Conservation (phyloP, 2,113 vertebrate genomes). For the Bos taurus region DNA sequence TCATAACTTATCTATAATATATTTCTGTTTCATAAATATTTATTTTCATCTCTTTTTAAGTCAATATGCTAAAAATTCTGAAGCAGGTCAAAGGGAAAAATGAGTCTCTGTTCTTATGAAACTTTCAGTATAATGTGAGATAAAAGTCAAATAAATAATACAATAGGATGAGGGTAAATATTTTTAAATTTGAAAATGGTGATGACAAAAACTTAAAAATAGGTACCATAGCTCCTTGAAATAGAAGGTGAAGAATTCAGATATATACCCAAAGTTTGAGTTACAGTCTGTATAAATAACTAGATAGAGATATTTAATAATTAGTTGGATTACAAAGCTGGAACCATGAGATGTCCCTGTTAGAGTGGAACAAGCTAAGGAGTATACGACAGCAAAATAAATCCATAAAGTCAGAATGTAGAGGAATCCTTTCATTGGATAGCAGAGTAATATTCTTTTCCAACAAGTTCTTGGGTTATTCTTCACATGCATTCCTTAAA, state of each 20-base stretch:
- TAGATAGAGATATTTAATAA: not conserved
- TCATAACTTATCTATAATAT: constrained; percentile 10
- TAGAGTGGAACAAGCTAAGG: not conserved
- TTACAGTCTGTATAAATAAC: not conserved
- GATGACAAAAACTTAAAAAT: not conserved
- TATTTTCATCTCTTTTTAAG: not conserved
- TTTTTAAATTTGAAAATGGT: not conserved
- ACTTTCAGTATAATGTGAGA: not conserved
- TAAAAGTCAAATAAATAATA: constrained; percentile 20
- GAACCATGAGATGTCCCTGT: not conserved
- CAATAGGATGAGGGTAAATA: not conserved
- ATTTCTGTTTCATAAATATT: not conserved
- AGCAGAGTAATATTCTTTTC: not conserved
- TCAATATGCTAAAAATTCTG: constrained; percentile 17
- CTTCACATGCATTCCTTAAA: not conserved
- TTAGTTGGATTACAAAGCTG: not conserved
- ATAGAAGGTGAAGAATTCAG: not conserved
- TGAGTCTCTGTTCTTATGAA: not conserved
- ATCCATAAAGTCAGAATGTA: not conserved
- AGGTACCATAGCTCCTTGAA: not conserved
- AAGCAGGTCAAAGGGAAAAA: not conserved
- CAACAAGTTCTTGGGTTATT: not conserved
- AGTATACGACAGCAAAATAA: not conserved
- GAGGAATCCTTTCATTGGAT: not conserved
- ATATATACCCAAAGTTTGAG: not conserved